phyloP scores from a whole-genome alignment of 2,113 vertebrate species.

The Azemiops feae region DNA sequence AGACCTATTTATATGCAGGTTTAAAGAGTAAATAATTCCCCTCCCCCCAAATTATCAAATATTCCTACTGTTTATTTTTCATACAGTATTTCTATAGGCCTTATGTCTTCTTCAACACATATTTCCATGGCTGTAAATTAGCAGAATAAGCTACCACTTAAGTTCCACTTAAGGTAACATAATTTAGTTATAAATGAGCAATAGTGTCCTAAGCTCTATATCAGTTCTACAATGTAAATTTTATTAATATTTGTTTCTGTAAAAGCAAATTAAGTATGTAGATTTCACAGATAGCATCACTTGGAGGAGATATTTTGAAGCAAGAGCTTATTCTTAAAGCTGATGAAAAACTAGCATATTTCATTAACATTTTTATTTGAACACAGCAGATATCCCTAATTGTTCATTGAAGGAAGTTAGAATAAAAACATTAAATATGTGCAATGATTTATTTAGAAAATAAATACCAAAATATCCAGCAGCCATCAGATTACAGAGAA shows the following conservation, averaged over 20 bases:
- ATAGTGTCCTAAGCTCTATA: slow-evolving; percentile 23
- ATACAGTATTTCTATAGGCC: background rate
- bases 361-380: slow-evolving; percentile 50
- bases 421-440: background rate
- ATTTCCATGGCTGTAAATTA: background rate
- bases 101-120: background rate
- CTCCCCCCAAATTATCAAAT: background rate
- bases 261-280: slow-evolving; percentile 38
- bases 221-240: slow-evolving; percentile 9
- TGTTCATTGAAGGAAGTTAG: background rate
- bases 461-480: background rate
- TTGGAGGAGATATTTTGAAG: slow-evolving; percentile 44
- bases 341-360: slow-evolving; percentile 52
- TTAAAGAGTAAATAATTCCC: background rate
- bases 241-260: slow-evolving; percentile 18
- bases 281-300: slow-evolving; percentile 33
- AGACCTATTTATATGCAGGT: background rate
- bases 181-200: background rate
- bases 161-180: background rate
- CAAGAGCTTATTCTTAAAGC: slow-evolving; percentile 49
- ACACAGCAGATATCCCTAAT: slow-evolving; percentile 54
- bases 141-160: background rate
- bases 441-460: slow-evolving; percentile 35
- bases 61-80: background rate
- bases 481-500: background rate